Evolutionary conservation across 92 coral and sea anemone genomes (phyloP).

Genomic region (Heliopora coerulea): DNA sequence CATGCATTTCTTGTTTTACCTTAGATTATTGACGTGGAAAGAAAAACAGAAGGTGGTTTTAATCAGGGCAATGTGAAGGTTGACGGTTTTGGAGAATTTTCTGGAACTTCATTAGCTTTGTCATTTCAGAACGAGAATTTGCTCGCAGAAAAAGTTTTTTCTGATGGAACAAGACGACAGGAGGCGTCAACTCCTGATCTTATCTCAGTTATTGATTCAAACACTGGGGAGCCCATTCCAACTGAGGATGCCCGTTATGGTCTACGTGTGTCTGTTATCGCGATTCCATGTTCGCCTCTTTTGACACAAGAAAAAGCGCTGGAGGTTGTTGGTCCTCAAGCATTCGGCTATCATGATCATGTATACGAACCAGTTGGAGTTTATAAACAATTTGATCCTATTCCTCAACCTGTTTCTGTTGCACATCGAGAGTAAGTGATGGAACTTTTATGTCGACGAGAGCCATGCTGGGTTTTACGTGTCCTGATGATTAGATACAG

Average conservation of each 20-base stretch:
- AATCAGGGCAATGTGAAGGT: conserved; percentile 62
- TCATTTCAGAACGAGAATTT: conserved; percentile 93
- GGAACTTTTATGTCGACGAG: no score
- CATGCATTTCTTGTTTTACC: background rate
- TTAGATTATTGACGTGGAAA: conserved; percentile 78
- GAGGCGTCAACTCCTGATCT: conserved; percentile 84
- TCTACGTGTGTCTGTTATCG: conserved; percentile 80
- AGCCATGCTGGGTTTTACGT: no score
- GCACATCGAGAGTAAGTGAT: no score
- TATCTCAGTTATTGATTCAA: conserved; percentile 79
- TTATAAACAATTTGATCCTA: conserved; percentile 65
- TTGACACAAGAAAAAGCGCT: conserved; percentile 65
- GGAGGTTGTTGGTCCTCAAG: conserved; percentile 74
- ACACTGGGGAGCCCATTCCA: conserved; percentile 82
- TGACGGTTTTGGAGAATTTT: conserved; percentile 53
- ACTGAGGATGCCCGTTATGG: conserved; percentile 95
- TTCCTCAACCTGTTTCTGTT: conserved; percentile 47
- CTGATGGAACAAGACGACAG: conserved; percentile 54
- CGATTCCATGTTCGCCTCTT: conserved; percentile 67
- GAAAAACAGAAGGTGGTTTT: conserved; percentile 70
- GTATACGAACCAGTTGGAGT: conserved; percentile 59
- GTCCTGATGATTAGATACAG: no score
- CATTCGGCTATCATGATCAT: conserved; percentile 72
- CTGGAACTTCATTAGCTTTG: conserved; percentile 44
- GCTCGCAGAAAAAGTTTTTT: conserved; percentile 51